Evolutionary conservation across 2,113 vertebrate species (phyloP), one percentile per base, ranked within the genome.

Genomic region (Cavia aperea): DNA sequence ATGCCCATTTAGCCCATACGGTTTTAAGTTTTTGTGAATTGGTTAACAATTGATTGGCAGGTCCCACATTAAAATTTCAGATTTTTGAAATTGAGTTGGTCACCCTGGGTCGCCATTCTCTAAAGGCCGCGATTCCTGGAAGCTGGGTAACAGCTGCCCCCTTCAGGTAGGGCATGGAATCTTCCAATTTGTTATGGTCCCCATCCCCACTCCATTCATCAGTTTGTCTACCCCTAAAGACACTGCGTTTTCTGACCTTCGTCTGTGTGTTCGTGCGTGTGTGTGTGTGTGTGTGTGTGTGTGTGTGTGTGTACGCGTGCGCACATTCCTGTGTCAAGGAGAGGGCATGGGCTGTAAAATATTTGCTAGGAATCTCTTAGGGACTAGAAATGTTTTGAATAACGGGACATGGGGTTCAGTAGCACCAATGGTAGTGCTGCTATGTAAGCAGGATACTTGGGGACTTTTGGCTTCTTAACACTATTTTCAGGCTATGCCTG

Each of bases 101-200:
- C 36, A 83, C 31, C 24, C 2, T 4, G 7, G 65, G 8, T 36
- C 51, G 2, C 7, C 29, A 54, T 60, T 56, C 72, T 72, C 18
- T 7, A 82, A 86, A 93, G 23, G 15, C 72, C 56, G 7, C 4
- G 26, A 54, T 79, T 18, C 21, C 82, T 39, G 18, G 90, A 95
- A 94, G n/a, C 84, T 93, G 46, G 24, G 26, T 60, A 21, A 16
- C 79, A 94, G 72, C 88, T 96, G 95, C 89, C 96, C 90, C 70
- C 95, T 95, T 81, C 89, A 95, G 95, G 91, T 89, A 94, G 93
- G 95, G 94, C 23, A 84, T 68, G 70, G 81, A 46, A 88, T 73
- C 46, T 86, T 85, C 68, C 14, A 72, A 24, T 70, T 86, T 68
- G 43, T 66, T 81, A 43, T 15, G 29, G n/a, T 49, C 29, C 8